Evolutionary conservation across 2,888 invertebrate species (phyloP), one percentile per base, ranked within the genome.

Genomic region (Napeogenes sylphis): DNA sequence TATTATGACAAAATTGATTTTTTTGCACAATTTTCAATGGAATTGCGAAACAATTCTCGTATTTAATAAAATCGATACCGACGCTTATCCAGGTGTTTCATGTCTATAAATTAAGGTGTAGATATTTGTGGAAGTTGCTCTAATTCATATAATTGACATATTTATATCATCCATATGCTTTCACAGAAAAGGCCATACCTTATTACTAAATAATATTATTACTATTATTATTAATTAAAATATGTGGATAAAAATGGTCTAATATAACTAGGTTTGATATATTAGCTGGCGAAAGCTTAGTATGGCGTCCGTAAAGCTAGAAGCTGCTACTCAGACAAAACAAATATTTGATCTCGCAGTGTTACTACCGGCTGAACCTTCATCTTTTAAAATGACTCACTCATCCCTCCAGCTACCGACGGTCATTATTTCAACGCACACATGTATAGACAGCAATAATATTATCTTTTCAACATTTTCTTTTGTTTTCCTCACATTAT

Each of bases 391-490:
- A 63, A 63, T 61, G 32, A 53, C 55, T 47, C 61, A 45, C 30
- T 56, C 58, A 59, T 10, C 42, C 66, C 64, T 47, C 56, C 64
- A 57, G 61, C 59, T 58, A 64, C 51, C 45, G 53, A 53, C 57
- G 57, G 64, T 66, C 61, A 66, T 66, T 66, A 63, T 66, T 66
- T 66, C 63, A 63, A 63, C 51, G 60, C 58, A 45, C 13, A 4
- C 46, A 14, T 45, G 8, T 8, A 38, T 1, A 38, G 5, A 38
- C 3, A 38, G 21, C 38, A 38, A 1, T 6, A 6, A 38, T 0
- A 10, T 12, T 42, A 42, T 42, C 8, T 42, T 42, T 42, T 60
- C 45, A 35, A 45, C 55, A 45, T 47, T 55, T 59, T 59, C 38
- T 46, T 10, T 58, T 58, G 61, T 61, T 66, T 60, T 61, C 55